Evolutionary conservation across 2,113 vertebrate genomes (phyloP).

Genomic region (Phasianus colchicus): DNA sequence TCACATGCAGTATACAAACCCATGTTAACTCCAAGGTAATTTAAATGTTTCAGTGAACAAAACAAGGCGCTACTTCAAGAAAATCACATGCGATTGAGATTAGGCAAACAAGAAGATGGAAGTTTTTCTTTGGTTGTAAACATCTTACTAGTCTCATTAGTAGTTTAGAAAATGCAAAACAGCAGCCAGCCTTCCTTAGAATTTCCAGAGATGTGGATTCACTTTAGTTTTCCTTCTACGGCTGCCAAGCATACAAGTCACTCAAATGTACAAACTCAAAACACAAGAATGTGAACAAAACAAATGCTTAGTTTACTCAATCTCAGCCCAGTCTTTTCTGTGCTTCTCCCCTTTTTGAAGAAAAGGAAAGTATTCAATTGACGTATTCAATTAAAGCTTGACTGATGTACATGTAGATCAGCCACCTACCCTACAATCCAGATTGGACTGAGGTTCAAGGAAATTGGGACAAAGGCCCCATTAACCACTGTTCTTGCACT

Average conservation of each 20-base stretch:
- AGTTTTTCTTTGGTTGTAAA: not conserved
- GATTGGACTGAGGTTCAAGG: conserved; percentile 4
- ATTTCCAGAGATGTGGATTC: not conserved
- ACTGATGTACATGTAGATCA: conserved; percentile 46
- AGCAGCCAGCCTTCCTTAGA: not conserved
- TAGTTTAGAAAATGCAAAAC: not conserved
- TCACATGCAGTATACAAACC: not conserved
- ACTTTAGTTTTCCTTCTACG: not conserved
- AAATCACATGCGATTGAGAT: not conserved
- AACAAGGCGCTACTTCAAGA: not conserved
- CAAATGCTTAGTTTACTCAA: not conserved
- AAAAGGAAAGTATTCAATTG: conserved; percentile 24
- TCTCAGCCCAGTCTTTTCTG: not conserved
- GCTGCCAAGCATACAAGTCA: not conserved
- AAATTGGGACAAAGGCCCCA: conserved; percentile 28
- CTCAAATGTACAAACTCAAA: not conserved
- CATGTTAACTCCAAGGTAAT: not conserved
- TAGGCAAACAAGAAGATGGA: not conserved
- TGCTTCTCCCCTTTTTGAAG: not conserved
- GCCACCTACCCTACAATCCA: not conserved
- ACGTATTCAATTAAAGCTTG: not conserved
- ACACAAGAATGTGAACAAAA: not conserved
- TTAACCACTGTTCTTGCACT: not conserved
- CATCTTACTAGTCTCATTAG: not conserved
- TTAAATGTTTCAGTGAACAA: not conserved